Conservation (phyloP, 2,113 vertebrate genomes). For the Oxygymnocypris stewartii region DNA sequence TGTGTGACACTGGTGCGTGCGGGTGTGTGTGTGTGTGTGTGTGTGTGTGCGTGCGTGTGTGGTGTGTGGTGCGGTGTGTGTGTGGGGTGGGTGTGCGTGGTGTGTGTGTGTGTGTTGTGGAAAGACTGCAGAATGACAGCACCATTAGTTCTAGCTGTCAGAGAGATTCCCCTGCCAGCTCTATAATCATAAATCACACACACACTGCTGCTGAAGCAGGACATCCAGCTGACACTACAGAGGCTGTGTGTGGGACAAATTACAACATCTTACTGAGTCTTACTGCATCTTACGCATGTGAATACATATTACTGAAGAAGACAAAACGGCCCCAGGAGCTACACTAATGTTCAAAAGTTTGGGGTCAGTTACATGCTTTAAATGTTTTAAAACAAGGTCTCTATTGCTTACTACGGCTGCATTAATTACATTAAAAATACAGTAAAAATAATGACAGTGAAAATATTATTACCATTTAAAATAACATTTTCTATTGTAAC, state of each 20-base stretch:
- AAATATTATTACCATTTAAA: not conserved
- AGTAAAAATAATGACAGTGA: too few relatives aligned
- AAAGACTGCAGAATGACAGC: not conserved
- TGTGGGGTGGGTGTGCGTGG: not conserved
- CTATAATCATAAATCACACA: slow-evolving; percentile 5
- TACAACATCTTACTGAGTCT: not conserved
- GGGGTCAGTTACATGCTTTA: not conserved
- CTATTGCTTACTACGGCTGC: not conserved
- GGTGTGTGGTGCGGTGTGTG: not conserved
- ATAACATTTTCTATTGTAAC: not conserved
- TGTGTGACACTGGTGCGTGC: too few relatives aligned
- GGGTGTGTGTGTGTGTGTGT: too few relatives aligned
- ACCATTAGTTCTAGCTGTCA: slow-evolving; percentile 42
- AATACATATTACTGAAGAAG: not conserved
- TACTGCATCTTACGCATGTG: not conserved
- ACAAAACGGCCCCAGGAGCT: not conserved
- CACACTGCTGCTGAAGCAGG: not conserved
- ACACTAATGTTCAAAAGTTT: not conserved
- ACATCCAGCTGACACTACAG: not conserved
- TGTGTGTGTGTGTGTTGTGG: not conserved
- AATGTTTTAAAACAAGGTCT: not conserved
- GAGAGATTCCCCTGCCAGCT: not conserved
- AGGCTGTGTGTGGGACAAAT: not conserved
- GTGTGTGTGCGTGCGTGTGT: too few relatives aligned
- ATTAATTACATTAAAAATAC: too few relatives aligned